Conservation (phyloP, 2,113 vertebrate genomes). For the Phalacrocorax pelagicus region DNA sequence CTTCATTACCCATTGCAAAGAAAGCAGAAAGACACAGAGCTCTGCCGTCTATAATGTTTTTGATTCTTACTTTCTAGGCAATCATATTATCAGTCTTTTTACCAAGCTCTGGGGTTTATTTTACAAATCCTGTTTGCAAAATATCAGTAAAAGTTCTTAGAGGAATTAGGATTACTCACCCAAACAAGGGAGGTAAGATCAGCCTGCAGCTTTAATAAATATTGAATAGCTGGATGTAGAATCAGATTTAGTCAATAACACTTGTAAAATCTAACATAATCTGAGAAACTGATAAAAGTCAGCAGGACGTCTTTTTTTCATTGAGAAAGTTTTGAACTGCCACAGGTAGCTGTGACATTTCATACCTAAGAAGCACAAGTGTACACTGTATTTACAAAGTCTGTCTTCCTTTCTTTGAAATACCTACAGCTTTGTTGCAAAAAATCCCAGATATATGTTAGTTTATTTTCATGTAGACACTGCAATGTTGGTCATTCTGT, state of each 20-base stretch:
- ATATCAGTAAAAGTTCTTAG: background rate
- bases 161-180: background rate
- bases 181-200: background rate
- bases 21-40: background rate
- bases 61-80: background rate
- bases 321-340: background rate
- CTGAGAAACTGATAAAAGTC: background rate
- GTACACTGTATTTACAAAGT: background rate
- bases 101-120: background rate
- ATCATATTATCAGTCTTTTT: background rate
- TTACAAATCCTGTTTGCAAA: background rate
- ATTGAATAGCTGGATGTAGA: background rate
- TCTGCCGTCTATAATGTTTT: background rate
- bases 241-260: background rate
- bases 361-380: background rate
- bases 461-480: background rate
- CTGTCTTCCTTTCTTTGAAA: background rate
- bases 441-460: background rate
- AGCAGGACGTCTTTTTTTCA: background rate
- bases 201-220: background rate
- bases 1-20: background rate
- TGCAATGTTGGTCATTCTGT: background rate
- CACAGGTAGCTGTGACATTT: background rate
- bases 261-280: background rate
- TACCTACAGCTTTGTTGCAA: background rate